A percentile compares a stretch with the other conserved stretches of the same genome.
Conservation (phyloP, 2,888 invertebrate genomes). For the Julus scandinavius region DNA sequence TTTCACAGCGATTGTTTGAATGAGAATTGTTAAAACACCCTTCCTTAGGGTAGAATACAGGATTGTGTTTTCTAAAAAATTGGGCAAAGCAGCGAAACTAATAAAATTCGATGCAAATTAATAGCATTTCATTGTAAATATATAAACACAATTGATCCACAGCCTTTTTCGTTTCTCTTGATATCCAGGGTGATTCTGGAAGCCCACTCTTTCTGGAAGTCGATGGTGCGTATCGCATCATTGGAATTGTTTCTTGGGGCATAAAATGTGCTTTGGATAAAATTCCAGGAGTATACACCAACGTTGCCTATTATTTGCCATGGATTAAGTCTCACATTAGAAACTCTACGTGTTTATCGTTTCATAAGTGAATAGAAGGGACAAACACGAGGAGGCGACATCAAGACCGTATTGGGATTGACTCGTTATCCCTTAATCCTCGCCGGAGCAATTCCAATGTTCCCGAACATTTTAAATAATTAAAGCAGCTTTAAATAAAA, state of each 20-base stretch:
- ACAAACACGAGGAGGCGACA: background rate
- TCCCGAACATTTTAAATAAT: background rate
- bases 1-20: too few relatives aligned
- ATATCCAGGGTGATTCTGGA: constrained; percentile 52
- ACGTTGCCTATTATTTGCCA: constrained; percentile 45
- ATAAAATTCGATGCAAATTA: background rate
- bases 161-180: background rate
- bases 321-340: constrained; percentile 11
- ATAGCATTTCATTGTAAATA: background rate
- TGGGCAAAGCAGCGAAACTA: background rate
- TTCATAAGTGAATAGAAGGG: background rate
- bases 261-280: constrained; percentile 30
- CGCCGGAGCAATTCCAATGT: background rate
- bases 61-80: too few relatives aligned
- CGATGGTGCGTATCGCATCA: constrained; percentile 15
- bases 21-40: too few relatives aligned
- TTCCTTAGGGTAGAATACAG: too few relatives aligned
- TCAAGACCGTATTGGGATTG: background rate
- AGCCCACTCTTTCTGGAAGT: constrained; percentile 50
- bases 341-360: constrained; percentile 19
- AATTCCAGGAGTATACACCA: constrained; percentile 44
- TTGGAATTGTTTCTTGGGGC: constrained; percentile 48
- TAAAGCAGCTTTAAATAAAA: background rate
- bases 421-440: background rate
- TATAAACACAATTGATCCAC: background rate